Evolutionary conservation across 2,797 vertebrate genomes (phyloP), one percentile per base, ranked within the genome.

Genomic region (Thamnophis elegans): DNA sequence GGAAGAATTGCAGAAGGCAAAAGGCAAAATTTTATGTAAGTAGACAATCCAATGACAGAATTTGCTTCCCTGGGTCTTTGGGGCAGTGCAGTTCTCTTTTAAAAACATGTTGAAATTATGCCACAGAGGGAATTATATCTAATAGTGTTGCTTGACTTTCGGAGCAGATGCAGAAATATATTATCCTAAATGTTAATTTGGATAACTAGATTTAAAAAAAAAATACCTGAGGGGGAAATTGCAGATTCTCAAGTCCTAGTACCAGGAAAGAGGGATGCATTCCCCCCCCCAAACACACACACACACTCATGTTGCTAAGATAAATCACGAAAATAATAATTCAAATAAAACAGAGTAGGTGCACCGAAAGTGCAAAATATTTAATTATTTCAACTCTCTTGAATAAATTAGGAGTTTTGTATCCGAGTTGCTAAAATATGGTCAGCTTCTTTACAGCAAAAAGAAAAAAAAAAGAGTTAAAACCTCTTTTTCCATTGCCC

Each of bases 1-100:
- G n/a, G 90, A 93, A 94, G 94, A 94, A 94, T 0, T 94, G 87
- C 95, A 96, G 96, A 93, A 94, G 90, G 13, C 89, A 90, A 95
- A 94, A 59, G 88, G 10, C 4, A 93, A 95, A 92, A 10, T n/a
- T 11, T 92, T 95, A 91, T 89, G 88, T 92, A 96, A 96, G 94
- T 89, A 94, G 65, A 92, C 25, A 78, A 42, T 94, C 28, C 11
- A 10, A 6, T 91, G 82, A 85, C 93, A 28, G 68, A 91, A 25
- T 55, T 93, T 94, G 51, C 91, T 94, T 94, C 12, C 26, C 91
- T 65, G 73, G 91, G 47, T 26, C 60, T 42, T 68, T 3, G 56
- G 89, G 88, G 53, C 42, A 87, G 16, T 53, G 60, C 53, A 87
- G 51, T 68, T 87, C 18, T 28, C 56, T 32, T 32, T 60, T 68